Conservation (phyloP, 2,113 vertebrate species). For the Tricholaema leucomelas region DNA sequence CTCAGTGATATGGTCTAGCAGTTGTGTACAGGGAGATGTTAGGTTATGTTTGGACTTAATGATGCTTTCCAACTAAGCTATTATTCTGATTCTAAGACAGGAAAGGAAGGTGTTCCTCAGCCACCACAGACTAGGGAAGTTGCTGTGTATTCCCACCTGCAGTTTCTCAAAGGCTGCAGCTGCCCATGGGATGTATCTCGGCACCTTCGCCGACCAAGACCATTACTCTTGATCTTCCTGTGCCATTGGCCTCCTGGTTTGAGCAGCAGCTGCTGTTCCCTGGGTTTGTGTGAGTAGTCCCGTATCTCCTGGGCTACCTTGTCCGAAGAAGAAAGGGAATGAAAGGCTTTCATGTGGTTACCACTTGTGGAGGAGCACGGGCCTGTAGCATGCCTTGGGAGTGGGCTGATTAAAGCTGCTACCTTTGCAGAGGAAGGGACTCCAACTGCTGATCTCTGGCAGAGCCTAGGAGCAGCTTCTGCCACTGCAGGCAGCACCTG, state of each 20-base stretch:
- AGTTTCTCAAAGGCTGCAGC: background rate
- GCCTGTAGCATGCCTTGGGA: background rate
- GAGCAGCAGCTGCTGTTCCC: background rate
- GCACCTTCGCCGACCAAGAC: background rate
- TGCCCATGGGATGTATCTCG: background rate
- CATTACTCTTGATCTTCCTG: background rate
- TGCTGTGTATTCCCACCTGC: background rate
- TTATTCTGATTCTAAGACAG: background rate
- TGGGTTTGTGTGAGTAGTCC: background rate
- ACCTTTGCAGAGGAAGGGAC: background rate
- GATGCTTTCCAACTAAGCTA: too few relatives aligned
- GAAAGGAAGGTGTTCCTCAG: background rate
- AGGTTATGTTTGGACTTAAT: too few relatives aligned
- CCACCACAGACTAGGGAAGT: background rate
- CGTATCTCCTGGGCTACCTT: rapidly evolving
- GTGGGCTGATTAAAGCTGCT: background rate
- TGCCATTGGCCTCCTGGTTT: background rate
- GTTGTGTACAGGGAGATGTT: too few relatives aligned
- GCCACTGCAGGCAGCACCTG: background rate
- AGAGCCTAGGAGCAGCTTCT: background rate
- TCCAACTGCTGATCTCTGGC: background rate
- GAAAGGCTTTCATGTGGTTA: background rate
- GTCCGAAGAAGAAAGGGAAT: background rate
- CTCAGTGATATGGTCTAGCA: too few relatives aligned
- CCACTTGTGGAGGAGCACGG: background rate